Evolutionary conservation across 2,888 invertebrate genomes (phyloP).

Genomic region (Mesorhabditis sp.): DNA sequence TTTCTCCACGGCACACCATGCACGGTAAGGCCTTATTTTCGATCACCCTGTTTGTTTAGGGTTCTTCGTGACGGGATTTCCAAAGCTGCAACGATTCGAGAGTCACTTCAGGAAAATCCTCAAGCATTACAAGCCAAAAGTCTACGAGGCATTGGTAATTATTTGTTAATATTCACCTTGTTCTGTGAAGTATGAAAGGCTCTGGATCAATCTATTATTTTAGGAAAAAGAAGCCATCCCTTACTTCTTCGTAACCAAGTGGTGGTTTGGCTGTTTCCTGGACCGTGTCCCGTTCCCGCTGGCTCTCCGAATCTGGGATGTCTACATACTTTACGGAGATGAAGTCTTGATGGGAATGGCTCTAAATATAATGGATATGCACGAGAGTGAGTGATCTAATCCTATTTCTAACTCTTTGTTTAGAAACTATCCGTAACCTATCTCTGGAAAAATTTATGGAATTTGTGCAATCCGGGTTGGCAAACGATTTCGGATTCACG

Average conservation of each 20-base stretch:
- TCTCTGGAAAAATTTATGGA: slow-evolving; percentile 61
- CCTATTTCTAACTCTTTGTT: slow-evolving; percentile 8
- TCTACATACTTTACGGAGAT: slow-evolving; percentile 91
- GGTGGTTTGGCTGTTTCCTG: slow-evolving; percentile 99
- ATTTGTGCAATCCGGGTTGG: slow-evolving; percentile 73
- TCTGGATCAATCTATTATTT: slow-evolving; percentile 8
- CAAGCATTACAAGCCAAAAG: slow-evolving; percentile 85
- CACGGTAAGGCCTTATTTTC: slow-evolving; percentile 70
- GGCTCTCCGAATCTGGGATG: slow-evolving; percentile 87
- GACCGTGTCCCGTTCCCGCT: slow-evolving; percentile 87
- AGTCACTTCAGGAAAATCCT: slow-evolving; percentile 94
- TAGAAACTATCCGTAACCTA: slow-evolving; percentile 60
- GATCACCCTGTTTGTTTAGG: slow-evolving; percentile 11
- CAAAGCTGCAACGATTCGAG: slow-evolving; percentile 88
- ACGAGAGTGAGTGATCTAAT: slow-evolving; percentile 71
- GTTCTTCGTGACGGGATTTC: slow-evolving; percentile 95
- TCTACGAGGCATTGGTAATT: slow-evolving; percentile 80
- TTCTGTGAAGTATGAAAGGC: background rate
- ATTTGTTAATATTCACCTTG: background rate
- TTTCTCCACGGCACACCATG: slow-evolving; percentile 88
- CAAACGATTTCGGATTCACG: slow-evolving; percentile 85
- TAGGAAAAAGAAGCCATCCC: slow-evolving; percentile 86
- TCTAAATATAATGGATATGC: slow-evolving; percentile 86
- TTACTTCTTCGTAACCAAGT: slow-evolving; percentile 91
- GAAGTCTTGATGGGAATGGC: slow-evolving; percentile 89